Base-by-base conservation (phyloP, 2,797 vertebrate genomes). In the Helostoma temminkii region DNA sequence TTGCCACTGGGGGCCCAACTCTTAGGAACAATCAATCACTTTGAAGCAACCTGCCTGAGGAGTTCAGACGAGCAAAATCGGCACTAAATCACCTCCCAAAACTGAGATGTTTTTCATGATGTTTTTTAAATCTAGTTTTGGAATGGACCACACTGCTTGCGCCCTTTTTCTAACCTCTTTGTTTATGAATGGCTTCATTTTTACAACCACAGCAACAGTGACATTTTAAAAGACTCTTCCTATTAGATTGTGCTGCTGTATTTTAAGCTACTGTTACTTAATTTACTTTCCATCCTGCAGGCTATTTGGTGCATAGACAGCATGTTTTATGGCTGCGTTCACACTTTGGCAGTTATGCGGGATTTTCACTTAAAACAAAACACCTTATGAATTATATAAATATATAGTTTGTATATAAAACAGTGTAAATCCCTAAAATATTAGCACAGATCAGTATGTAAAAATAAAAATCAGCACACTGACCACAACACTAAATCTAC, bases 1-100 rank as follows among this genome's bases (percentile, higher is more conserved):
- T 60, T 70, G 72, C 87, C 81, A 70, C 49, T 2, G 11, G 74
- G 58, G 66, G 47, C 25, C 34, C 55, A 68, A 55, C 60, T 55
- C 58, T 82, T 72, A 57, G 46, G 54, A 76, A 69, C 77, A 66
- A 86, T 89, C 80, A 80, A 81, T 88, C 84, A 82, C 68, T 80
- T 66, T 72, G 78, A 80, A 57, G 73, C 37, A 3, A 74, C 67
- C 52, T 57, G 74, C 69, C 81, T 32, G 46, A 76, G 54, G 76
- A 82, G 76, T 71, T 81, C 76, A 68, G 66, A 32, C 56, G 5
- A 73, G 66, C 42, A 65, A 39, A 78, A 57, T 66, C 65, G 45
- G 70, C 41, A 6, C 30, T 88, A 76, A 84, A 88, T 88, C 84
- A 86, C 53, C 50, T 39, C 21, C 57, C 28, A 55, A 76, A 85